phyloP scores from a whole-genome alignment of 2,797 vertebrate genomes.

The Limosa lapponica region DNA sequence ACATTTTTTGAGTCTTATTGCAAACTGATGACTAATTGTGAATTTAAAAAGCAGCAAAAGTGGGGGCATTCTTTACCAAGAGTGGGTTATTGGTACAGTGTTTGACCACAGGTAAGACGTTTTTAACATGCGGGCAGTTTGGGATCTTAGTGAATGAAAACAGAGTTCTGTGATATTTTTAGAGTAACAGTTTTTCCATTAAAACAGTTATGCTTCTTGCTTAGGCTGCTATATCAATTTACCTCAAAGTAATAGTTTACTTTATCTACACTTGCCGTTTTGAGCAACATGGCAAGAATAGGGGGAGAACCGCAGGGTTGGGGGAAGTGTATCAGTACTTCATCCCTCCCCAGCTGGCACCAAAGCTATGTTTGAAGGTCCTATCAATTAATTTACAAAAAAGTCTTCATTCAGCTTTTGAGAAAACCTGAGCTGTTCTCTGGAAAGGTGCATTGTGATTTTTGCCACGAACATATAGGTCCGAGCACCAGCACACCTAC shows the following conservation, averaged over 20 bases:
- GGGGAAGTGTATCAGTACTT: not conserved
- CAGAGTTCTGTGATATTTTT: not conserved
- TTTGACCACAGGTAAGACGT: fast-evolving
- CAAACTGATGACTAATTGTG: not conserved
- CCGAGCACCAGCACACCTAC: no score
- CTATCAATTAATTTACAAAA: not conserved
- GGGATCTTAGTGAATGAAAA: not conserved
- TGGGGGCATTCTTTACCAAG: not conserved
- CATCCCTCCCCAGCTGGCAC: not conserved
- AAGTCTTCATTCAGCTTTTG: not conserved
- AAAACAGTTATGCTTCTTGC: not conserved
- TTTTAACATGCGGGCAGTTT: not conserved
- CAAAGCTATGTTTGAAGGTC: not conserved
- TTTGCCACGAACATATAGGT: not conserved
- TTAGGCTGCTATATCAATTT: not conserved
- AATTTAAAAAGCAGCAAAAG: not conserved
- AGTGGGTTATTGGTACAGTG: not conserved
- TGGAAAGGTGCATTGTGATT: not conserved
- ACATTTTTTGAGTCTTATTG: not conserved
- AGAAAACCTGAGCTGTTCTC: not conserved
- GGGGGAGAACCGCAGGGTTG: not conserved
- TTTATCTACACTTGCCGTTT: not conserved
- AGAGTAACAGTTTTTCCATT: not conserved
- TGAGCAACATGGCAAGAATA: not conserved
- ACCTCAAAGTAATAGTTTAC: not conserved